Base-by-base conservation (phyloP, 2,797 vertebrate genomes). In the Smutsia temminckii region DNA sequence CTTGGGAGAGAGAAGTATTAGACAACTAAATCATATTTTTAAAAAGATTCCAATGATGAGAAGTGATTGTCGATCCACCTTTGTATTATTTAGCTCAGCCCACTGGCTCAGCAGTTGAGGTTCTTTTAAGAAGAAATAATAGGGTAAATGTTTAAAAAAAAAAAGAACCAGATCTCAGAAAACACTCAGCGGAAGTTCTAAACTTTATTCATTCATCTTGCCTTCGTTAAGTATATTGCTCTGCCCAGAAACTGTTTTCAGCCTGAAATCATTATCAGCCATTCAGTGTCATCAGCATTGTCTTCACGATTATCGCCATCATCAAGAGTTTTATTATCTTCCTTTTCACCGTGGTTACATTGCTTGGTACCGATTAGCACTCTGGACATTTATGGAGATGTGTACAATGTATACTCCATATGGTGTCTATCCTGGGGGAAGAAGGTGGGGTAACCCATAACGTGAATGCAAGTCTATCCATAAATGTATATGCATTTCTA, bases 311-410 rank as follows among this genome's bases (percentile, higher is more conserved):
- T 46, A 23, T 59, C 79, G 3, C 88, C n/a, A 17, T 55, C 71
- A 64, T 87, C 66, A 61, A 57, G 83, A 88, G 92, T 74, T 78
- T 93, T 94, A 72, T 91, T 74, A 93, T 72, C 74, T 20, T 88
- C 85, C 55, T 83, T 66, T 87, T 89, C 80, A n/a, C 51, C 91
- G n/a, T 1, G 42, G 83, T 79, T 42, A 46, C 37, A 75, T 85
- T 83, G 20, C 78, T 71, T 74, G 95, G 94, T 55, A 64, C 94
- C 95, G 95, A 85, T 95, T 95, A 97, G 96, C 93, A 83, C 63
- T 0, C 34, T 66, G 78, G 90, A 85, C 83, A 13, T 94, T 95
- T 83, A 78, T 17, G 83, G 92, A 91, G 85, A 91, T 85, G 32
- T 12, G 64, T 61, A 61, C 59, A 23, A n/a, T 37, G 80, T 14